Percentiles rank a stretch among this genome's conserved stretches.
These are phyloP conservation scores for Loripinus fragilis DNA, from an alignment of 2,888 invertebrate genomes.

Conservation along the genomic window DNA sequence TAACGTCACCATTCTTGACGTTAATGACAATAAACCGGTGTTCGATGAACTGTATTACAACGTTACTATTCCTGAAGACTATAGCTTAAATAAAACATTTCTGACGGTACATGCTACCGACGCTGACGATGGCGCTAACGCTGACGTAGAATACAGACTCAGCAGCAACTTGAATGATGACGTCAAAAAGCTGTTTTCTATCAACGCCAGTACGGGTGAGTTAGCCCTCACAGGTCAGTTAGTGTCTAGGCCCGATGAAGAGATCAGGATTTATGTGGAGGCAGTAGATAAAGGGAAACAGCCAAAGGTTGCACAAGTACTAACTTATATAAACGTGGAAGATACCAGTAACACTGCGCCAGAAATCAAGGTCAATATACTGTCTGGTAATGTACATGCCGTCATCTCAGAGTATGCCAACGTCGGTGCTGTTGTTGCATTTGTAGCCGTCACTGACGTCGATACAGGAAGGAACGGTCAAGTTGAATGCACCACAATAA, in stretches of 20 bases:
- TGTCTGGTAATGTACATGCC: constrained; percentile 65
- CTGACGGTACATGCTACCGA: constrained; percentile 91
- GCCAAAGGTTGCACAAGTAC: constrained; percentile 69
- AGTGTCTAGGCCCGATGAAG: constrained; percentile 65
- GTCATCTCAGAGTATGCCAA: constrained; percentile 72
- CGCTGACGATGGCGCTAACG: constrained; percentile 92
- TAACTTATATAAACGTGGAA: constrained; percentile 86
- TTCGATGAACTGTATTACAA: constrained; percentile 66
- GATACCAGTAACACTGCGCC: constrained; percentile 97
- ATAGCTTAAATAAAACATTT: constrained; percentile 51
- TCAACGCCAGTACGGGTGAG: constrained; percentile 69
- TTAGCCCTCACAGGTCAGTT: constrained; percentile 68
- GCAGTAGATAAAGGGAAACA: constrained; percentile 72
- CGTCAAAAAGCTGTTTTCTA: constrained; percentile 63
- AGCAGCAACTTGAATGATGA: constrained; percentile 55
- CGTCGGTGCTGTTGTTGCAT: constrained; percentile 73
- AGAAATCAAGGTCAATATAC: constrained; percentile 83
- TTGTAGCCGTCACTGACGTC: constrained; percentile 71
- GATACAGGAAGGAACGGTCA: constrained; percentile 76
- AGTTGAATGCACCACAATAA: constrained; percentile 66
- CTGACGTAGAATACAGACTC: constrained; percentile 84
- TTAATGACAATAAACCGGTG: constrained; percentile 69
- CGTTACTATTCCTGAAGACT: constrained; percentile 67
- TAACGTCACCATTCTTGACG: constrained; percentile 65
- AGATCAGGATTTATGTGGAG: constrained; percentile 66